These are phyloP conservation scores for Sarcophaga carnaria DNA, from an alignment of 2,888 invertebrate species.

Conservation along the genomic window DNA sequence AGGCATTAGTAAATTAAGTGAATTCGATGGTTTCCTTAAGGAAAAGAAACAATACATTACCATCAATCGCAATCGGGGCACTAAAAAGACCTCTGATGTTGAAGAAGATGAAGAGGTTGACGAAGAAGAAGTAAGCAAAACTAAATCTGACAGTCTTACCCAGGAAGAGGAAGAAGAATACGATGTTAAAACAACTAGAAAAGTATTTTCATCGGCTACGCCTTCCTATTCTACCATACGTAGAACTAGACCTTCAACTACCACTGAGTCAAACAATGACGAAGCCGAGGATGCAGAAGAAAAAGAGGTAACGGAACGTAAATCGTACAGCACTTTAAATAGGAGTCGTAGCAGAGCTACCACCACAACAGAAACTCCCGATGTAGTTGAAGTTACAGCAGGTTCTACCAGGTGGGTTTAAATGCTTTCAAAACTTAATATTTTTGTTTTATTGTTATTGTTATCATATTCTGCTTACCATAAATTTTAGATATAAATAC, in stretches of 20 bases:
- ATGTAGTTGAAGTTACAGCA: constrained; percentile 53
- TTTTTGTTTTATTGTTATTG: constrained; percentile 14
- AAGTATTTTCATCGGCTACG: constrained; percentile 77
- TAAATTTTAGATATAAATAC: constrained; percentile 77
- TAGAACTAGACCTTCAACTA: constrained; percentile 85
- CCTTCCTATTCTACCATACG: constrained; percentile 89
- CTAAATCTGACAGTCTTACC: constrained; percentile 70
- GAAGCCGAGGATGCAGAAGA: constrained; percentile 57
- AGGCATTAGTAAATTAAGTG: constrained; percentile 81
- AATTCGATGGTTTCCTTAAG: constrained; percentile 80
- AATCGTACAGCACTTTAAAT: constrained; percentile 76
- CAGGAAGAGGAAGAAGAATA: constrained; percentile 61
- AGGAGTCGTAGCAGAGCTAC: constrained; percentile 74
- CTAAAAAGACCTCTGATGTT: constrained; percentile 76
- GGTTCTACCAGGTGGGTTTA: constrained; percentile 74
- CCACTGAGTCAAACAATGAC: constrained; percentile 61
- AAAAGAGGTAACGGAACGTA: constrained; percentile 69
- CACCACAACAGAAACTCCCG: constrained; percentile 66
- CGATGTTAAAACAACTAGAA: constrained; percentile 68
- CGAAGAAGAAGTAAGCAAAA: constrained; percentile 70
- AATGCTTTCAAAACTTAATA: neutral
- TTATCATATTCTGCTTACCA: neutral
- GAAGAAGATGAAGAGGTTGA: constrained; percentile 78
- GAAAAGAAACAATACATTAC: constrained; percentile 86
- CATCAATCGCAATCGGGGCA: constrained; percentile 84